Conservation (phyloP, 2,113 vertebrate genomes). For the Sakesphorus luctuosus region DNA sequence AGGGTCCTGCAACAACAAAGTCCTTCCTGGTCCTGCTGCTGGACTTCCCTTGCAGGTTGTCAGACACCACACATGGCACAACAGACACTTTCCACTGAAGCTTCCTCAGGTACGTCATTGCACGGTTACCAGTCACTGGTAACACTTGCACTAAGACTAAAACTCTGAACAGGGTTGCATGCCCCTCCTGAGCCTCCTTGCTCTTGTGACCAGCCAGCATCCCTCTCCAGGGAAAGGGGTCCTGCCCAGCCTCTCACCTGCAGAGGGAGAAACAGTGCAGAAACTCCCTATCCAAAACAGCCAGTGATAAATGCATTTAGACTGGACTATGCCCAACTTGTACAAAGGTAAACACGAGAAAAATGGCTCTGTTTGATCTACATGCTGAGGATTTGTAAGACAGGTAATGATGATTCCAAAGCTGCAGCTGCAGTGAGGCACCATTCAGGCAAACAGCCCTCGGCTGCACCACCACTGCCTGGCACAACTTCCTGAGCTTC, state of each 20-base stretch:
- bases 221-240: background rate
- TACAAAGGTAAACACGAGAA: background rate
- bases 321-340: background rate
- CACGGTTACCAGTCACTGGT: background rate
- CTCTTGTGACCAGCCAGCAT: background rate
- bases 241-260: background rate
- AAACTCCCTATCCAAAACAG: background rate
- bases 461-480: background rate
- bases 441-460: background rate
- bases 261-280: background rate
- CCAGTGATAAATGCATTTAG: background rate
- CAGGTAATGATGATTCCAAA: accelerated
- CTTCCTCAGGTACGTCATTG: background rate
- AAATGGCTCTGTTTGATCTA: background rate
- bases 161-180: accelerated
- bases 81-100: background rate
- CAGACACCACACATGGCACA: accelerated
- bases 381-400: background rate
- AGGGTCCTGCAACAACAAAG: background rate
- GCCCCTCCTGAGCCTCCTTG: background rate
- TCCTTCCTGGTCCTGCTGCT: background rate
- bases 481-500: background rate
- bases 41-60: background rate
- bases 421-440: background rate
- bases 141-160: background rate